Evolutionary conservation across 2,888 invertebrate species (phyloP).

Genomic region (Sabatieria punctata): DNA sequence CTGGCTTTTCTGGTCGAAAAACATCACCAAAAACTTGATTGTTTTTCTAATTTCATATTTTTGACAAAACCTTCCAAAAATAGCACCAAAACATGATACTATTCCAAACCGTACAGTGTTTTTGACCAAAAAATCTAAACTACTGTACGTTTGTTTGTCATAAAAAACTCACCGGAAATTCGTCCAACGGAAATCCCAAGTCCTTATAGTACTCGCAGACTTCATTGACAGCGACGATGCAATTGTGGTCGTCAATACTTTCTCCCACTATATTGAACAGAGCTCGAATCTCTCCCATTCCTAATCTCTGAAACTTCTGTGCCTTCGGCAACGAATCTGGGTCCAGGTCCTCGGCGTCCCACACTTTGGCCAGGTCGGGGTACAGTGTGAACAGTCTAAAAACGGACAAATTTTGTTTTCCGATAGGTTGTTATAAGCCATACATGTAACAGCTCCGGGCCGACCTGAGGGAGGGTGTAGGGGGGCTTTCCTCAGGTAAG

Average conservation of each 20-base stretch:
- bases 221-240: constrained; percentile 15
- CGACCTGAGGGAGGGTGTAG: no score
- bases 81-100: no score
- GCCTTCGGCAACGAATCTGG: constrained; percentile 17
- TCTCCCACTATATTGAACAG: constrained; percentile 15
- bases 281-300: constrained; percentile 13
- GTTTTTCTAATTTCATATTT: no score
- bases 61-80: no score
- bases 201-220: constrained; percentile 22
- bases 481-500: no score
- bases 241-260: constrained; percentile 14
- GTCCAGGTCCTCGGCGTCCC: constrained; percentile 21
- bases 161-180: constrained; percentile 15
- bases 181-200: constrained; percentile 14
- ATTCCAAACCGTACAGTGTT: no score
- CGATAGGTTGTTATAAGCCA: no score
- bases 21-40: no score
- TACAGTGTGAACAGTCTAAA: constrained; percentile 19
- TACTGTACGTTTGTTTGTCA: no score
- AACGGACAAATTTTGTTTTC: neutral
- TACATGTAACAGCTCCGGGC: no score
- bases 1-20: no score
- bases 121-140: no score
- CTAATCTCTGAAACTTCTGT: constrained; percentile 20
- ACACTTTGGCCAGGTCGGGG: constrained; percentile 20